These are phyloP conservation scores for Lepidocyrtoides sp. DNA, from an alignment of 2,888 invertebrate species.

Conservation along the genomic window DNA sequence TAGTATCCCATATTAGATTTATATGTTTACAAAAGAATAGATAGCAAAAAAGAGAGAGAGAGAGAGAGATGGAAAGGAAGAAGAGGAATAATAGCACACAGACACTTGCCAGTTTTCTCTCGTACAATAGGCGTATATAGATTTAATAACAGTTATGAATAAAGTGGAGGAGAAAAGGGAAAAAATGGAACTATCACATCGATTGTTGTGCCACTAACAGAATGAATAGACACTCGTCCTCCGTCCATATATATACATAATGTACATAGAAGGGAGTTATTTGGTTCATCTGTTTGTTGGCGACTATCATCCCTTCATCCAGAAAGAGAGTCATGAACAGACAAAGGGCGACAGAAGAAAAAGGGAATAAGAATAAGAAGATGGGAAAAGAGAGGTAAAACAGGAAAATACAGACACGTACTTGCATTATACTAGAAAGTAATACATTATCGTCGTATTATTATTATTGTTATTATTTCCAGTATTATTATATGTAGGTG, in stretches of 20 bases:
- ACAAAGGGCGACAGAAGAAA: conserved; percentile 33
- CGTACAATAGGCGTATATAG: conserved; percentile 12
- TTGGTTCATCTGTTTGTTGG: conserved; percentile 56
- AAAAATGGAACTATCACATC: conserved; percentile 70
- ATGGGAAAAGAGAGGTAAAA: conserved; percentile 3
- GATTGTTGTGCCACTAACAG: conserved; percentile 68
- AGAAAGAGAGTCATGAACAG: conserved; percentile 53
- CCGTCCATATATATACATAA: not conserved
- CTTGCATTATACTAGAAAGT: conserved; percentile 12
- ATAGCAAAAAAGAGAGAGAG: not conserved
- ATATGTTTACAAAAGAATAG: not conserved
- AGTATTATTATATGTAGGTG: not conserved
- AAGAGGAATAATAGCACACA: conserved; percentile 24
- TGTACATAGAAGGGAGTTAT: conserved; percentile 8
- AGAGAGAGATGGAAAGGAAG: not conserved
- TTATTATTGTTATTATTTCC: not conserved
- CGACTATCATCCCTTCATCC: conserved; percentile 34
- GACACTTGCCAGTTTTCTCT: conserved; percentile 41
- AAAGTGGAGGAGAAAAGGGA: not conserved
- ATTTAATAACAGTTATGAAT: conserved; percentile 55
- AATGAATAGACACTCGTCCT: conserved; percentile 44
- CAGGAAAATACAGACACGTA: conserved; percentile 25
- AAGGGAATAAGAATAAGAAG: not conserved
- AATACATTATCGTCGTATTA: conserved; percentile 27
- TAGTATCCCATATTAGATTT: not conserved